A percentile compares a stretch with the other conserved stretches of the same genome.
Evolutionary conservation across 2,113 vertebrate genomes (phyloP).

Genomic region (Platysternon megacephalum): DNA sequence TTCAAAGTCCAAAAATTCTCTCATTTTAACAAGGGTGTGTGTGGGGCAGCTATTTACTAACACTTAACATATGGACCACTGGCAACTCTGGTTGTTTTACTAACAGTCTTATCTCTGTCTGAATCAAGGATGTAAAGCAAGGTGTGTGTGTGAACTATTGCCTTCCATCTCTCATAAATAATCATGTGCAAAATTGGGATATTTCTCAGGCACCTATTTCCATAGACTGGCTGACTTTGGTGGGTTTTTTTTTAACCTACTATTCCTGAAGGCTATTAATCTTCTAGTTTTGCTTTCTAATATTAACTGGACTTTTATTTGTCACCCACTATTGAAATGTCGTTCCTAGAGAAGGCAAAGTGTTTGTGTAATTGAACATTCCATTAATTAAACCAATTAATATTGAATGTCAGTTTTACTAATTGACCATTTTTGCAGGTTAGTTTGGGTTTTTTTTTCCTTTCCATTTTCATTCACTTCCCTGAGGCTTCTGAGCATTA

Average conservation of each 20-base stretch:
- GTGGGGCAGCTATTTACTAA: neutral
- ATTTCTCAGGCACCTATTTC: constrained; percentile 9
- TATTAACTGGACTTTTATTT: neutral
- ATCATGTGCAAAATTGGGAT: neutral
- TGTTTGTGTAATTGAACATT: constrained; percentile 26
- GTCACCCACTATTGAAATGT: constrained; percentile 18
- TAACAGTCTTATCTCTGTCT: neutral
- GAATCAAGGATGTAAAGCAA: constrained; percentile 6
- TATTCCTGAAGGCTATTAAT: neutral
- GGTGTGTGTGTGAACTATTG: neutral
- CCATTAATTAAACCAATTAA: constrained; percentile 45
- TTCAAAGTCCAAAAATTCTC: neutral
- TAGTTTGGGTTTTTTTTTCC: neutral
- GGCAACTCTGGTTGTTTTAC: neutral
- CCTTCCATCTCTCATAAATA: neutral
- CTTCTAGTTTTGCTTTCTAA: neutral
- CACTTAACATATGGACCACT: rapidly evolving
- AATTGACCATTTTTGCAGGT: neutral
- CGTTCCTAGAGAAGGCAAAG: constrained; percentile 24
- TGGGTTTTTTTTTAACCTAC: neutral
- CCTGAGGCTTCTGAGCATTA: constrained; percentile 38
- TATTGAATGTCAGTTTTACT: constrained; percentile 2
- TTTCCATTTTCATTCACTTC: neutral
- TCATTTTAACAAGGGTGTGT: neutral
- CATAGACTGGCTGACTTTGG: neutral